Evolutionary conservation across 2,888 invertebrate genomes (phyloP).

Genomic region (Oscheius sp.): DNA sequence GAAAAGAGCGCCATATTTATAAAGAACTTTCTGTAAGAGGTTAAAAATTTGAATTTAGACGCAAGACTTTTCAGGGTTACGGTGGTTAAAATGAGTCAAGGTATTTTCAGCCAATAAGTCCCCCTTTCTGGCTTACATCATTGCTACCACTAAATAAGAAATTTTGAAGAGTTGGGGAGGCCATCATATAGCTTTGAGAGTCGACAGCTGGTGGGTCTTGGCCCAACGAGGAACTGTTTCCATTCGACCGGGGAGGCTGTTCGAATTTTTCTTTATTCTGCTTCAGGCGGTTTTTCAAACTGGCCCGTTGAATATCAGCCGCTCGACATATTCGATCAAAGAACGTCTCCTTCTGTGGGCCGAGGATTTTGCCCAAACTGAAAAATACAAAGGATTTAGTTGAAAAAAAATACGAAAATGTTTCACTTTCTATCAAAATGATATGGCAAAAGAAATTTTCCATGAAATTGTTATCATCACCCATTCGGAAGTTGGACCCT

Average conservation of each 20-base stretch:
- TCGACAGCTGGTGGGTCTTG: conserved; percentile 14
- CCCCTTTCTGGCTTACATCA: conserved; percentile 6
- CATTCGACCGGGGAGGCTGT: not conserved
- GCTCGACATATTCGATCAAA: conserved; percentile 55
- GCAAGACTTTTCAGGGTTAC: too few species aligned
- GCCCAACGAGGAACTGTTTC: not conserved
- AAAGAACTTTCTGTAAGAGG: too few species aligned
- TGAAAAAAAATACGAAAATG: too few species aligned
- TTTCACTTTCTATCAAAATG: too few species aligned
- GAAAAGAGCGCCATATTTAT: too few species aligned
- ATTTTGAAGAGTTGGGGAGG: conserved; percentile 38
- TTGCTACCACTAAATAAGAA: conserved; percentile 28
- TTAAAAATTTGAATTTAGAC: too few species aligned
- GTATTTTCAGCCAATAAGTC: too few species aligned
- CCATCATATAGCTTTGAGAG: conserved; percentile 33
- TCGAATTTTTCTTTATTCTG: conserved; percentile 50
- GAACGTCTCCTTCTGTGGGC: conserved; percentile 49
- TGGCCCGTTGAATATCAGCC: conserved; percentile 55
- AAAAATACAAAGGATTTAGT: not conserved
- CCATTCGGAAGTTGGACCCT: too few species aligned
- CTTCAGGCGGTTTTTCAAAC: conserved; percentile 54
- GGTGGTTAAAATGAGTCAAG: too few species aligned
- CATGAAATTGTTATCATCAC: too few species aligned
- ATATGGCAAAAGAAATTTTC: too few species aligned
- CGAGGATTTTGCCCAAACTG: conserved; percentile 46